Base-by-base conservation (phyloP, 2,888 invertebrate genomes). In the Gisinianus flammeolus region DNA sequence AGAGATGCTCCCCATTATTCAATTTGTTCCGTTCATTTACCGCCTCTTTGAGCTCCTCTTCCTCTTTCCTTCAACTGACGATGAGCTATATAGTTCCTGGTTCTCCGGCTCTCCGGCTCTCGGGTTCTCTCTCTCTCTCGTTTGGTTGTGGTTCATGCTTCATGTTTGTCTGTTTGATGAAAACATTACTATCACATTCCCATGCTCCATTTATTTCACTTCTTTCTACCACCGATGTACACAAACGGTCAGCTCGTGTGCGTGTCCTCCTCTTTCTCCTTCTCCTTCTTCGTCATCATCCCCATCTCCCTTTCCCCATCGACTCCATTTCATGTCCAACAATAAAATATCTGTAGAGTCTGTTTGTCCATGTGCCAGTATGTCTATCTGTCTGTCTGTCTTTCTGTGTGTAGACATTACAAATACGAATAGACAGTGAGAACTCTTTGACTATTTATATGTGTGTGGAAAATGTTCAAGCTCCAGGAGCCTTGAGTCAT, bases 21-120 rank as follows among this genome's bases (percentile, higher is more conserved):
- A 68, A 68, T 68, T 68, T 35, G 22, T 68, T 68, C 68, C 68
- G 33, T 68, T 68, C 68, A 68, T 22, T 33, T 31, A 24, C 62
- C 66, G 16, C 33, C 33, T 22, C 35, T 68, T 24, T 68, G n/a
- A 35, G 68, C 22, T 31, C 35, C 35, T 35, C 35, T 35, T 24
- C 62, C n/a, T n/a, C 56, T 56, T 22, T 56, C 26, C 62, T 58
- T 58, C 44, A 44, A 44, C 19, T 44, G 16, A 16, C 44, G 1
- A 44, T 44, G 12, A 1, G 2, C 2, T 16, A 44, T 44, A 44
- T 2, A 44, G 19, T 16, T 16, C n/a, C n/a, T n/a, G n/a, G n/a
- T n/a, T n/a, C 44, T 44, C 58, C 58, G 10, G n/a, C 26, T 62
- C 62, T 24, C 62, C 26, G 12, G 3, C 62, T 62, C 26, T 62